Base-by-base conservation (phyloP, 1,140 invertebrate genomes). In the Trichogramma pretiosum region DNA sequence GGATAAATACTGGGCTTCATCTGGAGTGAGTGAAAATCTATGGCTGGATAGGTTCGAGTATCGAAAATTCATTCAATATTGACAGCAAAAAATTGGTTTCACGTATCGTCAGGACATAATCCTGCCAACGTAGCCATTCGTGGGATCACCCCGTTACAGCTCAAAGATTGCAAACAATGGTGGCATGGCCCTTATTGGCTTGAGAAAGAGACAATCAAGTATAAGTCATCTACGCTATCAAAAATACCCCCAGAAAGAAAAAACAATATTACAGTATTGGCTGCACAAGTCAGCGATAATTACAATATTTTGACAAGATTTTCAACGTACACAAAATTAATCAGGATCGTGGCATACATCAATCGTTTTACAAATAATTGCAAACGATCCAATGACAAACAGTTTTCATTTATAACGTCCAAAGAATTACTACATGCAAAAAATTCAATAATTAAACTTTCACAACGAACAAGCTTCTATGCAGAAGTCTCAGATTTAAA, bases 31-130 rank as follows among this genome's bases (percentile, higher is more conserved):
- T 30, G 22, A 9, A 41, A 7, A 24, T 17, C 14, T 17, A 34
- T 8, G 14, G 26, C 8, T 61, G 59, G 57, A 48, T 54, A 1
- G 63, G 64, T 50, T 61, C 59, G 65, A 22, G 56, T 65, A 0
- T 38, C 45, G 8, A 56, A 61, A 50, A 65, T 70, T 10, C 57
- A 60, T 26, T 32, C 57, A 11, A 19, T 47, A 2, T 44, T 59
- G 14, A 28, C 49, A 1, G 13, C 45, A 0, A 21, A 36, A 24
- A 18, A 54, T 2, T 64, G 59, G 62, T 13, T 21, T 2, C 58
- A n/a, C n/a, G n/a, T n/a, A n/a, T n/a, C n/a, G n/a, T n/a, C n/a
- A n/a, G n/a, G n/a, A n/a, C n/a, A n/a, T n/a, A n/a, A 64, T 34
- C 61, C 61, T 33, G 61, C 57, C 23, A 45, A 53, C 38, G 49